Conservation (phyloP, 1,140 invertebrate species). For the Microplitis demolitor region DNA sequence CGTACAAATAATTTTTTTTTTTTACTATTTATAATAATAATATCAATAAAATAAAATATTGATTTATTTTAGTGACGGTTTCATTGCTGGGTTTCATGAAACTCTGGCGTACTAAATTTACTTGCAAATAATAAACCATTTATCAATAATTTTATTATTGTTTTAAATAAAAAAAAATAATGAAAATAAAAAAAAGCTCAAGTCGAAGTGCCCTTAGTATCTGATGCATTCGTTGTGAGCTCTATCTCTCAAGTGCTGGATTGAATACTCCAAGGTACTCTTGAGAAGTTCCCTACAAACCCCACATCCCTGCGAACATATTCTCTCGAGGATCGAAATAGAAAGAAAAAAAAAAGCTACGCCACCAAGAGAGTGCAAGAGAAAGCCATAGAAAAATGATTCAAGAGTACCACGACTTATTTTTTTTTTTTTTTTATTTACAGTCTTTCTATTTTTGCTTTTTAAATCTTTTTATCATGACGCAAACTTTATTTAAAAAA, state of each 20-base stretch:
- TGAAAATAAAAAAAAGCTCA: neutral
- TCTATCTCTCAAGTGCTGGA: slow-evolving; percentile 15
- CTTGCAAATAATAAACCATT: no score
- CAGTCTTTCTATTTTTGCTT: neutral
- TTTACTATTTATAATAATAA: no score
- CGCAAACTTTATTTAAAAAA: no score
- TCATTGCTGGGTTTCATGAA: no score
- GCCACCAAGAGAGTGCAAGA: neutral
- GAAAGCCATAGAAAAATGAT: neutral
- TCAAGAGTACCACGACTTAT: neutral
- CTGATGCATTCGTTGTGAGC: slow-evolving; percentile 24
- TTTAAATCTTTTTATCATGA: neutral
- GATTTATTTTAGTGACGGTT: no score
- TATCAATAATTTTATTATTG: no score
- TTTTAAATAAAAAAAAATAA: neutral
- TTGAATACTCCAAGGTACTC: slow-evolving; percentile 26
- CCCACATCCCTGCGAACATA: slow-evolving; percentile 21
- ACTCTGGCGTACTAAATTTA: no score
- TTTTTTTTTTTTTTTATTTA: neutral
- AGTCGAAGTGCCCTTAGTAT: neutral
- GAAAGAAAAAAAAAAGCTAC: neutral
- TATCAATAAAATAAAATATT: no score
- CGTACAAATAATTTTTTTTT: no score
- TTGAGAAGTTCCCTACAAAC: slow-evolving; percentile 15
- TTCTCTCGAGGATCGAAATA: slow-evolving; percentile 16